Conservation (phyloP, 1,140 invertebrate genomes). For the Colletes latitarsis region DNA sequence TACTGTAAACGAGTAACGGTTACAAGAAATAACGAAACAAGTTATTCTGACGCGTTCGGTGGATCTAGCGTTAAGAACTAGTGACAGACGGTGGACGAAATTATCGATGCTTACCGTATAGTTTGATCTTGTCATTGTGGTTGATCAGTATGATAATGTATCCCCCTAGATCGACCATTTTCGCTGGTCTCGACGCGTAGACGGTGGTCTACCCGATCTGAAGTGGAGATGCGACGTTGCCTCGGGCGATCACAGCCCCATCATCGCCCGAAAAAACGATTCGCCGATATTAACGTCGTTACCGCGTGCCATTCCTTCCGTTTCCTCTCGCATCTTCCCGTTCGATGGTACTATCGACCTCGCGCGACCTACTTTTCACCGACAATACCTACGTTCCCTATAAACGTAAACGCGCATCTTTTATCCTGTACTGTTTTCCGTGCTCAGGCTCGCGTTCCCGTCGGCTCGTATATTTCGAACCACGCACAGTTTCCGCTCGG, state of each 20-base stretch:
- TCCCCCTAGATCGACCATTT: conserved; percentile 95
- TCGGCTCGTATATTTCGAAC: background rate
- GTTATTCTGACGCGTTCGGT: too few relatives aligned
- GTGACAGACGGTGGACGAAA: conserved; percentile 39
- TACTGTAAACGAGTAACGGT: too few relatives aligned
- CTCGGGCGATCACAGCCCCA: conserved; percentile 41
- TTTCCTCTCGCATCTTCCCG: conserved; percentile 54
- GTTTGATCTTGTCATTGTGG: conserved; percentile 95
- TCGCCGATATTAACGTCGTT: conserved; percentile 54
- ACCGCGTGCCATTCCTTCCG: conserved; percentile 52
- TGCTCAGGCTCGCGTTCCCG: background rate
- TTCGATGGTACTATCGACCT: conserved; percentile 55
- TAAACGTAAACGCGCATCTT: conserved; percentile 30
- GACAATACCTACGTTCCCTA: conserved; percentile 40
- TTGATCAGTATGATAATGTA: conserved; percentile 98
- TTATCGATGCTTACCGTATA: conserved; percentile 90
- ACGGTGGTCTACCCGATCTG: conserved; percentile 49
- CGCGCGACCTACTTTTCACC: conserved; percentile 48
- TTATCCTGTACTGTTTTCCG: background rate
- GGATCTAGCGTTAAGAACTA: too few relatives aligned
- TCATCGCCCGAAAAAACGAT: conserved; percentile 49
- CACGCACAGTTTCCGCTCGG: conserved; percentile 11
- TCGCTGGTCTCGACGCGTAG: conserved; percentile 56
- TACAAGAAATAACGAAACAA: too few relatives aligned
- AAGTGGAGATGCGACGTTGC: conserved; percentile 9